Conservation (phyloP, 2,797 vertebrate genomes). For the Ceyx erithaca region DNA sequence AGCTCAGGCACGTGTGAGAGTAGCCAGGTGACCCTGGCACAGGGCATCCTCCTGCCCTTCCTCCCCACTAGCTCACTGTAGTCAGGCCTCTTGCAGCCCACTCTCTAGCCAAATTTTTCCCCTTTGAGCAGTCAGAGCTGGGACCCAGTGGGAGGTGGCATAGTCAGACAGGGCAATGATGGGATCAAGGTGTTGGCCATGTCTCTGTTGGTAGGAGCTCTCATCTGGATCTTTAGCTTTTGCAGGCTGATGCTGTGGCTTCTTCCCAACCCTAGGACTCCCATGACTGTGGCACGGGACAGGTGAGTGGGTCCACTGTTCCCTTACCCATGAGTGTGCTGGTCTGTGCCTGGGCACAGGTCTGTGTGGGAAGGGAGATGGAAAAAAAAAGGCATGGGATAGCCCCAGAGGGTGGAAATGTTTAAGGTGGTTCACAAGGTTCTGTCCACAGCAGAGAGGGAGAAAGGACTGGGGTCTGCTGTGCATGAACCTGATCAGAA, state of each 20-base stretch:
- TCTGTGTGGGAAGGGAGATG: neutral
- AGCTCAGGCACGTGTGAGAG: neutral
- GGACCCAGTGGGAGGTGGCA: rapidly evolving
- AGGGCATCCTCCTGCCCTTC: neutral
- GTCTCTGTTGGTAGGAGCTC: neutral
- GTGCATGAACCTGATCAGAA: neutral
- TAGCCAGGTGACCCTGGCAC: rapidly evolving
- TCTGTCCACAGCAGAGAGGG: rapidly evolving
- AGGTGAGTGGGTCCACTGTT: rapidly evolving
- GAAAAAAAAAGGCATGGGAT: neutral
- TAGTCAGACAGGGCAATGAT: neutral
- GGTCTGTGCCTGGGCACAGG: rapidly evolving
- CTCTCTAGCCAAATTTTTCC: neutral
- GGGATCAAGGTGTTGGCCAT: rapidly evolving
- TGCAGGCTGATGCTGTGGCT: neutral
- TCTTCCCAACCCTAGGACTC: neutral
- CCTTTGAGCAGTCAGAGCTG: rapidly evolving
- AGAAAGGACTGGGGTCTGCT: neutral
- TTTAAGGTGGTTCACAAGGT: neutral
- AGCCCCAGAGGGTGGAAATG: neutral
- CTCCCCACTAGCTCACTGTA: neutral
- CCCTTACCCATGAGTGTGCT: rapidly evolving
- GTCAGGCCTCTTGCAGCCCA: rapidly evolving
- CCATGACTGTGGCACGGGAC: rapidly evolving
- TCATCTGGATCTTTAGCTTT: rapidly evolving